phyloP scores from a whole-genome alignment of 2,113 vertebrate genomes.

The Aphelocoma coerulescens region DNA sequence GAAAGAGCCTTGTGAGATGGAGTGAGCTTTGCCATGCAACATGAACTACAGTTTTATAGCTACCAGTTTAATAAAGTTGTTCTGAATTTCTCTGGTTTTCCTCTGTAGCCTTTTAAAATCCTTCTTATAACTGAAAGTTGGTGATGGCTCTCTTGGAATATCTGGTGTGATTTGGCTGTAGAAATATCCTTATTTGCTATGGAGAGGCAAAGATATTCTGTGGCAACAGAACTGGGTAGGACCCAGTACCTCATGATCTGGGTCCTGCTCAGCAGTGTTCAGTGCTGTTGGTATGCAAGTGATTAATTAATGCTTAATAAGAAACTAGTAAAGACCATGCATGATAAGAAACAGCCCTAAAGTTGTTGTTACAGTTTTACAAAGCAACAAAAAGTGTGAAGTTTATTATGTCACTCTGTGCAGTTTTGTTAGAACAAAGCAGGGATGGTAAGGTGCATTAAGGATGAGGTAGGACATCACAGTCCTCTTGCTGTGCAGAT shows the following conservation, averaged over 20 bases:
- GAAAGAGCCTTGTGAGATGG: background rate
- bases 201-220: background rate
- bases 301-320: background rate
- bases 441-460: background rate
- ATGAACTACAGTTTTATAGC: background rate
- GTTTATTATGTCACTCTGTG: background rate
- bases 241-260: background rate
- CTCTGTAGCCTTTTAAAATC: background rate
- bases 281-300: background rate
- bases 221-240: background rate
- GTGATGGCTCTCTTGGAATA: background rate
- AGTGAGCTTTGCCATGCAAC: background rate
- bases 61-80: background rate
- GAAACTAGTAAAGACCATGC: background rate
- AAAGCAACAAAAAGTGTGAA: background rate
- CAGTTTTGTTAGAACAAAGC: background rate
- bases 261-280: background rate
- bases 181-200: background rate
- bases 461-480: background rate
- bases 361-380: background rate
- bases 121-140: background rate
- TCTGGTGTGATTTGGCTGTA: background rate
- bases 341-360: background rate
- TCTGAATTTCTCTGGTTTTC: background rate
- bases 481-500: background rate